phyloP scores from a whole-genome alignment of 1,140 invertebrate genomes.

The Mizuhopecten yessoensis region DNA sequence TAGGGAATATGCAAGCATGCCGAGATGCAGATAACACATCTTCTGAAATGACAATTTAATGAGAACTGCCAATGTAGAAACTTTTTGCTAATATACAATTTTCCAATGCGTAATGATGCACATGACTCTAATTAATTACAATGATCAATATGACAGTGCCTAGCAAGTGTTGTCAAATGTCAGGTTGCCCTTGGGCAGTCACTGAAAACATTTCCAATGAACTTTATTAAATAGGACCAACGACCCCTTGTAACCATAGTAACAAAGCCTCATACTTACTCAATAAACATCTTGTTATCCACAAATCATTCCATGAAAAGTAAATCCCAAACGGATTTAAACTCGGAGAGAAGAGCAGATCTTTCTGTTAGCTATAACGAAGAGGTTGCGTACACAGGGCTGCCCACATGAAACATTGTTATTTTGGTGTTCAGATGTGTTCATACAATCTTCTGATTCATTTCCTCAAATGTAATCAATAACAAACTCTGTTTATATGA shows the following conservation, averaged over 20 bases:
- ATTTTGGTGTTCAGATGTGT: neutral
- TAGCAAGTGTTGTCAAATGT: neutral
- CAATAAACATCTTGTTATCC: neutral
- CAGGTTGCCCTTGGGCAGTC: neutral
- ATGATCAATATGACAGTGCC: neutral
- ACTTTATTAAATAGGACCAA: no score
- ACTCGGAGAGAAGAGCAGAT: neutral
- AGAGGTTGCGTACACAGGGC: neutral
- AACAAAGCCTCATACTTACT: slow-evolving; percentile 1
- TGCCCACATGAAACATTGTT: neutral
- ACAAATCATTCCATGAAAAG: neutral
- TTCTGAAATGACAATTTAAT: no score
- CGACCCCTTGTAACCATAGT: neutral
- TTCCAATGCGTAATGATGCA: neutral
- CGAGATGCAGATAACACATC: no score
- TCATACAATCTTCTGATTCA: neutral
- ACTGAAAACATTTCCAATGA: neutral
- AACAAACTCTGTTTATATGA: neutral
- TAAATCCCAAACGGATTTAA: neutral
- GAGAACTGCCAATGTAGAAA: no score
- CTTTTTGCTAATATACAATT: neutral
- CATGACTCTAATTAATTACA: neutral
- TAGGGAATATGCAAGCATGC: no score
- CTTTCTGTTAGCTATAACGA: neutral
- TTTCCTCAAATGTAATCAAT: slow-evolving; percentile 17